These are phyloP conservation scores for Atherinosoma microstoma DNA, from an alignment of 2,797 vertebrate genomes.

Conservation along the genomic window DNA sequence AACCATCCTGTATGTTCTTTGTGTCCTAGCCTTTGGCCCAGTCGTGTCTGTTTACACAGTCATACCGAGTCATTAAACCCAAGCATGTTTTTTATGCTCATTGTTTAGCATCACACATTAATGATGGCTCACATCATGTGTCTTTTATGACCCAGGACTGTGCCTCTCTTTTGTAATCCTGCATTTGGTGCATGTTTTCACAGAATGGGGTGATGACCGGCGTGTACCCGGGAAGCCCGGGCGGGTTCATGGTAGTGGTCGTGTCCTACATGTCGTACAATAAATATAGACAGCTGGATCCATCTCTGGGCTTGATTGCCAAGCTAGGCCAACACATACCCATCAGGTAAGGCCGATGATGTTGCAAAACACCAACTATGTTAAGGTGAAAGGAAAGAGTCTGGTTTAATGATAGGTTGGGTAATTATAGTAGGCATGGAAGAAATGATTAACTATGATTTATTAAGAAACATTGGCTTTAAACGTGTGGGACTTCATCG, in stretches of 20 bases:
- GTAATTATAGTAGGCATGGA: background rate
- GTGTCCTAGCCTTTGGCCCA: slow-evolving; percentile 53
- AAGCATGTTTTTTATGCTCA: slow-evolving; percentile 23
- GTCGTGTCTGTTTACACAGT: slow-evolving; percentile 55
- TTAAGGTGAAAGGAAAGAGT: no score
- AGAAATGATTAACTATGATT: background rate
- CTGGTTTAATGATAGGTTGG: no score
- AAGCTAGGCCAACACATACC: slow-evolving; percentile 82
- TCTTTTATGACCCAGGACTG: background rate
- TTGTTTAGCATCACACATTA: background rate
- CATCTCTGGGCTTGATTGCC: slow-evolving; percentile 91
- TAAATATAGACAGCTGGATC: slow-evolving; percentile 91
- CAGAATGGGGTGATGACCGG: slow-evolving; percentile 94
- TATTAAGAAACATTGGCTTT: background rate
- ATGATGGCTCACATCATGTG: background rate
- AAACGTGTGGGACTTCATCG: background rate
- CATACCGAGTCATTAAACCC: slow-evolving; percentile 25
- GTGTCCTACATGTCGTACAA: slow-evolving; percentile 93
- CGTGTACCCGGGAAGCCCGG: slow-evolving; percentile 95
- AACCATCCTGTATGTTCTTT: slow-evolving; percentile 54
- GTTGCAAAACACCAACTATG: background rate
- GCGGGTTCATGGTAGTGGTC: slow-evolving; percentile 93
- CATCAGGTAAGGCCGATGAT: slow-evolving; percentile 75
- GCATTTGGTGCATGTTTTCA: slow-evolving; percentile 24
- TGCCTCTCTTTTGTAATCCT: background rate